A percentile compares a stretch with the other conserved stretches of the same genome.
Evolutionary conservation across 2,888 invertebrate species (phyloP).

Genomic region (Aporophyla nigra): DNA sequence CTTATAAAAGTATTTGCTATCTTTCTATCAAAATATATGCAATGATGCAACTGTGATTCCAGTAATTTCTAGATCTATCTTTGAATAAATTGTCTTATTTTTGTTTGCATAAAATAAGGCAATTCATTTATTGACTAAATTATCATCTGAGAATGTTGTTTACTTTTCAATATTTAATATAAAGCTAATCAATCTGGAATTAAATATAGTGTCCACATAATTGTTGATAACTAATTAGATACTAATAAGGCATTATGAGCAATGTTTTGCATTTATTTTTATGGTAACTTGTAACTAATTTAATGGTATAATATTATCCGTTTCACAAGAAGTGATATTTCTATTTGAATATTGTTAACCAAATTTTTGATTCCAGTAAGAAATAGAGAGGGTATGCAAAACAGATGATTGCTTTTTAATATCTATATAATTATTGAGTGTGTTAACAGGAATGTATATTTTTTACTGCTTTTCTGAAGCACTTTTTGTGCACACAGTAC

Average conservation of each 20-base stretch:
- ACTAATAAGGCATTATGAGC: slow-evolving; percentile 51
- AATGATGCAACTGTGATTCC: slow-evolving; percentile 52
- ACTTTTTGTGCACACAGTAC: slow-evolving; percentile 30
- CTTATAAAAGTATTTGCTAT: slow-evolving; percentile 30
- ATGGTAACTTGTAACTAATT: slow-evolving; percentile 26
- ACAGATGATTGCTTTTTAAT: slow-evolving; percentile 22
- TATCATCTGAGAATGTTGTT: slow-evolving; percentile 33
- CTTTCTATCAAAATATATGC: slow-evolving; percentile 29
- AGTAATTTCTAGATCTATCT: slow-evolving; percentile 51
- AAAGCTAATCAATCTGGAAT: slow-evolving; percentile 29
- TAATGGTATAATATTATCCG: slow-evolving; percentile 4
- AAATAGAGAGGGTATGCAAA: slow-evolving; percentile 2
- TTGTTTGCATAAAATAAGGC: background rate
- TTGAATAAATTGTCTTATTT: slow-evolving; percentile 44
- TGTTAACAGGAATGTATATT: slow-evolving; percentile 26
- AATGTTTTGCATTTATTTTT: slow-evolving; percentile 61
- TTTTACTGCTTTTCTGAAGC: slow-evolving; percentile 32
- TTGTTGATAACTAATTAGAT: slow-evolving; percentile 44
- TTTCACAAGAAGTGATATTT: slow-evolving; percentile 14
- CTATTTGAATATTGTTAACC: background rate
- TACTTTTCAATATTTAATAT: slow-evolving; percentile 25
- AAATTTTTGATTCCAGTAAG: slow-evolving; percentile 9
- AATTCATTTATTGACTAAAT: slow-evolving; percentile 17
- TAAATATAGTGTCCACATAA: slow-evolving; percentile 34
- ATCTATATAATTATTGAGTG: slow-evolving; percentile 28